Conservation (phyloP, 2,888 invertebrate species). For the Marronus borbonicus region DNA sequence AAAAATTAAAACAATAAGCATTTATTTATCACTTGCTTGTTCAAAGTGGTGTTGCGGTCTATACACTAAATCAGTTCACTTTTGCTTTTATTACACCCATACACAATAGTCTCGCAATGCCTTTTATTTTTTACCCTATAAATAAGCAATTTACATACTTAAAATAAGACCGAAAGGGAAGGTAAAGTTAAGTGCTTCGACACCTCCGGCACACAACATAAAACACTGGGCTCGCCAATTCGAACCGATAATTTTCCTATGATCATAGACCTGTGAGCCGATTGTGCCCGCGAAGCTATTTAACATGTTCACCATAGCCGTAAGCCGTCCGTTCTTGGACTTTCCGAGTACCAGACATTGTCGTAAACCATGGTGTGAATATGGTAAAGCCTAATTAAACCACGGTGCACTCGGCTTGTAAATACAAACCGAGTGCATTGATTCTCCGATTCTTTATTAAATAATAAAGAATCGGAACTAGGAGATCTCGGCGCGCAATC, state of each 20-base stretch:
- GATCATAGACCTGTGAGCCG: slow-evolving; percentile 42
- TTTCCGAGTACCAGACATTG: slow-evolving; percentile 7
- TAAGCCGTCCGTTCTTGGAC: slow-evolving; percentile 15
- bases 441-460: too few species aligned
- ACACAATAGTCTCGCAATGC: slow-evolving; percentile 17
- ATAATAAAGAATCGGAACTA: slow-evolving; percentile 3
- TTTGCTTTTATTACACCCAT: not conserved
- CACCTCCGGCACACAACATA: slow-evolving; percentile 29
- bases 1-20: too few species aligned
- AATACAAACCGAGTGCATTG: too few species aligned
- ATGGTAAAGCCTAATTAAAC: slow-evolving; percentile 21
- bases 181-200: slow-evolving; percentile 34
- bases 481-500: slow-evolving; percentile 13
- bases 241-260: slow-evolving; percentile 41
- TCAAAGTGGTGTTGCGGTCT: too few species aligned
- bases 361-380: slow-evolving; percentile 19
- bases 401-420: not conserved
- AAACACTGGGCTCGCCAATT: slow-evolving; percentile 32
- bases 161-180: slow-evolving; percentile 36
- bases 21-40: too few species aligned
- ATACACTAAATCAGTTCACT: not conserved
- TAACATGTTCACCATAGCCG: slow-evolving; percentile 20
- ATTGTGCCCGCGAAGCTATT: slow-evolving; percentile 40
- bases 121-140: slow-evolving; percentile 9
- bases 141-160: slow-evolving; percentile 31